Conservation (phyloP, 2,113 vertebrate genomes). For the Chaenocephalus aceratus region DNA sequence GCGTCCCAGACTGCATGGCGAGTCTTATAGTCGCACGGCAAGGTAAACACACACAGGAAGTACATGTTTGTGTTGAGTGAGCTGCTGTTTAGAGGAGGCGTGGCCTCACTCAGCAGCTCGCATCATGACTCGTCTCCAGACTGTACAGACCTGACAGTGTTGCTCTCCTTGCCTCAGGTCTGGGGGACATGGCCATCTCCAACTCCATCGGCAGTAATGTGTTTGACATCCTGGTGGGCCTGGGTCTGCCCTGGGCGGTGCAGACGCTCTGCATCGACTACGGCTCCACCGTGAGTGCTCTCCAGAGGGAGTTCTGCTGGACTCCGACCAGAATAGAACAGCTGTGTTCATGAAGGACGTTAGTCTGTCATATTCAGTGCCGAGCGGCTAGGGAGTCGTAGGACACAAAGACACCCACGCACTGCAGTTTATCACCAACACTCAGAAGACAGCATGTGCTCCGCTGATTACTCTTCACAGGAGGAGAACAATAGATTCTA, state of each 20-base stretch:
- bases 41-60: constrained; percentile 80
- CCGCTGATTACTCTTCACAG: background rate
- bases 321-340: constrained; percentile 28
- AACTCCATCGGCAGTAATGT: constrained; percentile 97
- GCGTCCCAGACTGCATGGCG: constrained; percentile 97
- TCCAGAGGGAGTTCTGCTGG: constrained; percentile 8
- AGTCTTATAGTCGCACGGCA: constrained; percentile 95
- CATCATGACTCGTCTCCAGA: background rate
- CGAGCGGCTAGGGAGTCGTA: background rate
- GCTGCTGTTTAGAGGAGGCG: background rate
- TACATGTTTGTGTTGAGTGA: background rate
- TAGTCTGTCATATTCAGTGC: constrained; percentile 9
- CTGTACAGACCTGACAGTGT: constrained; percentile 35
- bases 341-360: background rate
- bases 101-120: constrained; percentile 2
- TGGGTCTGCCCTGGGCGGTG: constrained; percentile 93
- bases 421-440: background rate
- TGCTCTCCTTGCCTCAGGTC: constrained; percentile 80
- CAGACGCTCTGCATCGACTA: constrained; percentile 95
- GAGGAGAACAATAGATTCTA: background rate
- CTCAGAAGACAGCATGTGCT: background rate
- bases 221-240: constrained; percentile 96
- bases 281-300: constrained; percentile 89
- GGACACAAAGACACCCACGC: background rate
- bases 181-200: constrained; percentile 97